Evolutionary conservation across 2,888 invertebrate species (phyloP).

Genomic region (Agonopterix subpropinquella): DNA sequence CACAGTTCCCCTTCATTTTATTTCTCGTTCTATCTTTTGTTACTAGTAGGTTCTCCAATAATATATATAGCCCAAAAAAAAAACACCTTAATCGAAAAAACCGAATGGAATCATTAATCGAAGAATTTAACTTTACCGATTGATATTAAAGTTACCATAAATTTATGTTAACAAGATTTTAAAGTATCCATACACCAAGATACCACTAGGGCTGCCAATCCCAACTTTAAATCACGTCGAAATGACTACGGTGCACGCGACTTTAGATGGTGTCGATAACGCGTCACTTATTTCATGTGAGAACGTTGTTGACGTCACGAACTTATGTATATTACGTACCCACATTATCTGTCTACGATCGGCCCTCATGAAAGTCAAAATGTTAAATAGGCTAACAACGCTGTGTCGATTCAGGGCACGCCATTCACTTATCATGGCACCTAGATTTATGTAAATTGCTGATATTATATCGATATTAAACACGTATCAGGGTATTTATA

Average conservation of each 20-base stretch:
- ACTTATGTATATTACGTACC: conserved; percentile 18
- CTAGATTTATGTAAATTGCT: conserved; percentile 25
- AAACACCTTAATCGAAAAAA: no score
- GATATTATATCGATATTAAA: conserved; percentile 14
- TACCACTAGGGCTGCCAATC: conserved; percentile 21
- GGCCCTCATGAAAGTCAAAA: conserved; percentile 42
- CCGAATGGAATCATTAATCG: no score
- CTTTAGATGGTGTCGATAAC: conserved; percentile 30
- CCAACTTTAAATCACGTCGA: conserved; percentile 13
- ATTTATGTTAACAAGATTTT: background rate
- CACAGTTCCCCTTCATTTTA: no score
- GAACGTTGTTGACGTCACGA: conserved; percentile 30
- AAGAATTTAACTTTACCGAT: no score
- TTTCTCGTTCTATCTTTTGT: no score
- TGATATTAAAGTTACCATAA: no score
- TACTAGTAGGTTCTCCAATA: no score
- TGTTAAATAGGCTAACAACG: conserved; percentile 36
- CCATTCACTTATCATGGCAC: conserved; percentile 27
- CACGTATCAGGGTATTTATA: background rate
- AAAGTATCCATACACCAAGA: background rate
- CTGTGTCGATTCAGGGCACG: conserved; percentile 25
- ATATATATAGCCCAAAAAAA: no score
- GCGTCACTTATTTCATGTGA: conserved; percentile 31
- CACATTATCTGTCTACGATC: conserved; percentile 42
- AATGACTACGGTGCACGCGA: conserved; percentile 28